These are phyloP conservation scores for Rotaria sp. DNA, from an alignment of 2,888 invertebrate species.

Conservation along the genomic window DNA sequence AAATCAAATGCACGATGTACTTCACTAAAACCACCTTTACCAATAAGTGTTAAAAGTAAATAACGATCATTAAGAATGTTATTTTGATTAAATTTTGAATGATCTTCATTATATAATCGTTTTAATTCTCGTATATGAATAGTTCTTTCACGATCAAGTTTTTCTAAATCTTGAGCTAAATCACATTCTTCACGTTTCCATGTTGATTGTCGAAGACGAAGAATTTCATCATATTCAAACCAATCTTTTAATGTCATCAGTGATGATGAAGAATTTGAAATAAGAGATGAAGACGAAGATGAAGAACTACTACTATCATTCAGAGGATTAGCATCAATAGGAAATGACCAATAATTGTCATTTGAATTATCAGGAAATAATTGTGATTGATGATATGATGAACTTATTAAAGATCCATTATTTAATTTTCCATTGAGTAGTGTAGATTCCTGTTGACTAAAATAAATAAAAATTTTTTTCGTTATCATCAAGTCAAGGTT, in stretches of 20 bases:
- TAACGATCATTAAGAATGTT: slow-evolving; percentile 92
- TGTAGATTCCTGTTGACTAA: not conserved
- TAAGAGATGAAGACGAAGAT: not conserved
- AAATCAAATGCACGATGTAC: slow-evolving; percentile 79
- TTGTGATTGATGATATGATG: not conserved
- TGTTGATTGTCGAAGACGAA: slow-evolving; percentile 90
- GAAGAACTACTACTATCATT: not conserved
- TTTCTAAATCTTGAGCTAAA: slow-evolving; percentile 93
- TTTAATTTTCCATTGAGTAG: not conserved
- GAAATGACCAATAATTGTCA: not conserved
- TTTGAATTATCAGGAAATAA: not conserved
- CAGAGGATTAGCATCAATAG: not conserved
- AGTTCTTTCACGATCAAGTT: slow-evolving; percentile 91
- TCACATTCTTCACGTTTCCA: slow-evolving; percentile 97
- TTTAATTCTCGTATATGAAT: slow-evolving; percentile 95
- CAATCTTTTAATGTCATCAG: slow-evolving; percentile 63
- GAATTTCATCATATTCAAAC: slow-evolving; percentile 97
- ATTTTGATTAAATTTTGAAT: slow-evolving; percentile 88
- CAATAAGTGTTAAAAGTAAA: slow-evolving; percentile 76
- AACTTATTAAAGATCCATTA: not conserved
- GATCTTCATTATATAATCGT: slow-evolving; percentile 96
- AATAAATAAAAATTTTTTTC: not conserved
- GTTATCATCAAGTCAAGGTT: too few species aligned
- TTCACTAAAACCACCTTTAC: slow-evolving; percentile 66
- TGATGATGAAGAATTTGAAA: not conserved